Evolutionary conservation across 2,797 vertebrate species (phyloP).

Genomic region (Danionella dracula): DNA sequence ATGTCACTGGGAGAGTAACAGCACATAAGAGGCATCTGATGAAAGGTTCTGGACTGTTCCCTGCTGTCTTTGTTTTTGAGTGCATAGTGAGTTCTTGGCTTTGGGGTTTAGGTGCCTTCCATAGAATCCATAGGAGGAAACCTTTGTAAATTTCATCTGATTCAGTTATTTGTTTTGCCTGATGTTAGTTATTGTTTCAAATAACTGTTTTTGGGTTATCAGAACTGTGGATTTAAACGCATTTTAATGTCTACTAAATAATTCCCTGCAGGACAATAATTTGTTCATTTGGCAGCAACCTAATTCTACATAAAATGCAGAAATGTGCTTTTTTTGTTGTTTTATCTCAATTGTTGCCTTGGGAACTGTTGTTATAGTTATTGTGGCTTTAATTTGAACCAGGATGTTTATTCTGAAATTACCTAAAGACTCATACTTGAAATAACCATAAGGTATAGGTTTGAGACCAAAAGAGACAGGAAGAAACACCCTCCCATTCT

Average conservation of each 20-base stretch:
- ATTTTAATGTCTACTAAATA: not conserved
- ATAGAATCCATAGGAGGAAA: not conserved
- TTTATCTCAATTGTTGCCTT: not conserved
- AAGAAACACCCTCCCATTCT: no score
- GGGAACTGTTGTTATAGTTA: not conserved
- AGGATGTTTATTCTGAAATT: no score
- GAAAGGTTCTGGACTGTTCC: constrained; percentile 21
- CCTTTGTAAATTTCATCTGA: not conserved
- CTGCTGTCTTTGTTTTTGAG: constrained; percentile 10
- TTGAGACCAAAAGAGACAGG: no score
- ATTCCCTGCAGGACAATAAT: not conserved
- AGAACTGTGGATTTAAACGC: not conserved
- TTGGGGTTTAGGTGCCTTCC: not conserved
- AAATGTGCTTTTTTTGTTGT: not conserved
- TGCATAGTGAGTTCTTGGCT: not conserved
- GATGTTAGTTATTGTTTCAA: not conserved
- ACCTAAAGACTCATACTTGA: no score
- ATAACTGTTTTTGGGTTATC: not conserved
- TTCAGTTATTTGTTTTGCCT: not conserved
- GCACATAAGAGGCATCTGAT: constrained; percentile 26
- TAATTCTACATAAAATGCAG: not conserved
- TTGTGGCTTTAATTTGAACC: no score
- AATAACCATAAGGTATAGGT: no score
- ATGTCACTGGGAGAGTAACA: not conserved
- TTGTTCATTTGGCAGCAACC: not conserved